phyloP scores from a whole-genome alignment of 2,113 vertebrate species.

The Rallus limicola region DNA sequence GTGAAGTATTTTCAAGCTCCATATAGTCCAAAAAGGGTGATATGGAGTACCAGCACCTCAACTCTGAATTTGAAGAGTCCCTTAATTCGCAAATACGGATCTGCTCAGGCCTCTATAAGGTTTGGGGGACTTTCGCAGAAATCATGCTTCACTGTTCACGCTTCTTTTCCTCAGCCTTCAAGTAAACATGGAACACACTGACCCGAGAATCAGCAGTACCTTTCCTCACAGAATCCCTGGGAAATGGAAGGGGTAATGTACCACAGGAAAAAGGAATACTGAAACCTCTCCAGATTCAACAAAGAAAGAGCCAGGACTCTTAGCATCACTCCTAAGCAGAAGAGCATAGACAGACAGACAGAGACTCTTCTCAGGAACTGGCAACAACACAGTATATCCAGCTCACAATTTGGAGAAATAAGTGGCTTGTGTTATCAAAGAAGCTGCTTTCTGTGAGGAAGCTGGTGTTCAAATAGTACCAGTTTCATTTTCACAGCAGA shows the following conservation, averaged over 20 bases:
- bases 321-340: background rate
- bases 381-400: background rate
- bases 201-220: background rate
- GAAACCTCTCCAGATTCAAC: background rate
- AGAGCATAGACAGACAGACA: background rate
- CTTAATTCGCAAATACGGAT: background rate
- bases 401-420: background rate
- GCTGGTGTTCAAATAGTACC: background rate
- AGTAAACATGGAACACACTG: background rate
- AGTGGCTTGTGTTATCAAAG: background rate
- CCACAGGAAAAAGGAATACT: background rate
- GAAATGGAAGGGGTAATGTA: background rate
- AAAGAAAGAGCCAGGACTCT: background rate
- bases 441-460: background rate
- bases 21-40: background rate
- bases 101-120: background rate
- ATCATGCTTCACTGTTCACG: background rate
- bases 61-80: background rate
- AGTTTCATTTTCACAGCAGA: conserved; percentile 14
- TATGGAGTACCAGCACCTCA: background rate
- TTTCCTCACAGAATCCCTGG: background rate
- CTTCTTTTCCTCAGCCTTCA: background rate
- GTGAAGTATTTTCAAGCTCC: background rate
- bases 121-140: background rate
- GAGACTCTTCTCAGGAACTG: background rate